phyloP scores from a whole-genome alignment of 2,888 invertebrate species.

The Prenolepis imparis region DNA sequence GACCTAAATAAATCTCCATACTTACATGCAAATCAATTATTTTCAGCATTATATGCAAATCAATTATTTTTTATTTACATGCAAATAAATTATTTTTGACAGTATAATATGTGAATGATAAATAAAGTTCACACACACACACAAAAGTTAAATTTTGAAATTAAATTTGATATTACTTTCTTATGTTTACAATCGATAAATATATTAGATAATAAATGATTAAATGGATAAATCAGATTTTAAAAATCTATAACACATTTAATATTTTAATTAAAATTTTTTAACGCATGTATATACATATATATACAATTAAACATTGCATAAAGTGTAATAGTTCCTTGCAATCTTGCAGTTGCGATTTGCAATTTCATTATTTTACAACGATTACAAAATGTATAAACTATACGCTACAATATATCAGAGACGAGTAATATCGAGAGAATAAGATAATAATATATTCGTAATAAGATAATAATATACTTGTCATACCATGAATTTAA shows the following conservation, averaged over 20 bases:
- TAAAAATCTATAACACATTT: too few species aligned
- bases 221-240: background rate
- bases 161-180: too few species aligned
- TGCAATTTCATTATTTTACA: background rate
- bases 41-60: background rate
- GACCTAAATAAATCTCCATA: background rate
- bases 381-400: background rate
- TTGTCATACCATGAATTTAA: slow-evolving; percentile 9
- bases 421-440: background rate
- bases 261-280: too few species aligned
- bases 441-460: background rate
- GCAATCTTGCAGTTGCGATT: background rate
- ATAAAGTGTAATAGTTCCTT: too few species aligned
- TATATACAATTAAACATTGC: too few species aligned
- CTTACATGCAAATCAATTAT: background rate
- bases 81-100: background rate
- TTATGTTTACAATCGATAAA: background rate
- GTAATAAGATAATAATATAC: background rate
- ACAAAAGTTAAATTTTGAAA: background rate
- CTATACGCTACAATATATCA: background rate
- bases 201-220: slow-evolving; percentile 1
- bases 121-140: too few species aligned
- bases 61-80: background rate
- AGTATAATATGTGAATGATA: background rate
- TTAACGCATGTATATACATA: too few species aligned